phyloP scores from a whole-genome alignment of 2,797 vertebrate species.

The Molothrus aeneus region DNA sequence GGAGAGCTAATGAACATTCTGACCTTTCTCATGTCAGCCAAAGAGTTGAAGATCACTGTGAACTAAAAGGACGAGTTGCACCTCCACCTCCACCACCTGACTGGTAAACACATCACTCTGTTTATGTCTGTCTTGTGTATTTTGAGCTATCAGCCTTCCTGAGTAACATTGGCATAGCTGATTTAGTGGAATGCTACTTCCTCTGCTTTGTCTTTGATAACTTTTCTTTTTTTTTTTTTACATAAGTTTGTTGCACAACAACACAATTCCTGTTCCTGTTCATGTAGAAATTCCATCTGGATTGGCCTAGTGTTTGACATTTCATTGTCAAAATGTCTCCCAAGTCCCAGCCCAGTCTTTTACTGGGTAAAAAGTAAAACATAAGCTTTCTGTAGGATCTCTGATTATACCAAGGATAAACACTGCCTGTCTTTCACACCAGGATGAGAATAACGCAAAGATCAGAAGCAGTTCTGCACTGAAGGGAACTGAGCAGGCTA shows the following conservation, averaged over 20 bases:
- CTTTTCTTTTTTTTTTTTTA: not conserved
- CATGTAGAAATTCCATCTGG: not conserved
- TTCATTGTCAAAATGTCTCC: not conserved
- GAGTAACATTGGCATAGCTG: not conserved
- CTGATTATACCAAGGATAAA: not conserved
- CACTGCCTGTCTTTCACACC: not conserved
- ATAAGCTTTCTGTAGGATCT: not conserved
- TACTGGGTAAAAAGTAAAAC: not conserved
- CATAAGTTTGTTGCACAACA: not conserved
- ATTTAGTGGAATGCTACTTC: not conserved
- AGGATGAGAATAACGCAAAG: not conserved
- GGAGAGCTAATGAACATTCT: constrained; percentile 40
- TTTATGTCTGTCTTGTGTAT: not conserved
- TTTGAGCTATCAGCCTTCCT: not conserved
- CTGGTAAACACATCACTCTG: constrained; percentile 74
- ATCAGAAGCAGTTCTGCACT: not conserved
- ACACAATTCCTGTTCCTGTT: not conserved
- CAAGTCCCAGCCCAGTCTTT: not conserved
- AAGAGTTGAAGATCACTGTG: constrained; percentile 39
- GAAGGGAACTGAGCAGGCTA: not conserved
- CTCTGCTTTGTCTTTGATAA: not conserved
- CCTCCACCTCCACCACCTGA: constrained; percentile 61
- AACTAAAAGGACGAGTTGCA: constrained; percentile 20
- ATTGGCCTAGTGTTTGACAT: not conserved
- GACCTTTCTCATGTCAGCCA: constrained; percentile 18